phyloP scores from a whole-genome alignment of 1,140 invertebrate species.

The Drosophila paulistorum region DNA sequence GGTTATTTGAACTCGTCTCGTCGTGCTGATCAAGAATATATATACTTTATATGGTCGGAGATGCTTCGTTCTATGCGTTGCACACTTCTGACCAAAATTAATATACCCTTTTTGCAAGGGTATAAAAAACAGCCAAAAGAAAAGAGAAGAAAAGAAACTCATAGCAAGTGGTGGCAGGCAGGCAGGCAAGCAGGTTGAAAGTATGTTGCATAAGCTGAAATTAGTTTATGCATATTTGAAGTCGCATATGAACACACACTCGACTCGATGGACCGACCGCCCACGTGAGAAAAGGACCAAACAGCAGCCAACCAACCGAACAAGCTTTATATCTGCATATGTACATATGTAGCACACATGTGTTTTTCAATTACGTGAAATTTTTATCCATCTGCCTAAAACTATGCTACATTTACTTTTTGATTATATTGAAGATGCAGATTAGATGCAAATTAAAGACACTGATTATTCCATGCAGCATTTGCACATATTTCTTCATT shows the following conservation, averaged over 20 bases:
- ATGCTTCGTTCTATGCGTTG: too few species aligned
- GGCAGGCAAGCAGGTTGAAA: conserved; percentile 7
- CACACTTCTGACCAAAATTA: too few species aligned
- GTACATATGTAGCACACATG: conserved; percentile 3
- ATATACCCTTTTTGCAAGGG: too few species aligned
- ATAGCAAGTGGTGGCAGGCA: not conserved
- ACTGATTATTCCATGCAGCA: not conserved
- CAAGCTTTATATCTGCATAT: not conserved
- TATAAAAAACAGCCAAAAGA: too few species aligned
- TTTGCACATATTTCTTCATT: not conserved
- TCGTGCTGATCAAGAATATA: too few species aligned
- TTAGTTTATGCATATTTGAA: conserved; percentile 70
- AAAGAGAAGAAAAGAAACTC: conserved; percentile 13
- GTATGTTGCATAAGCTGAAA: conserved; percentile 67
- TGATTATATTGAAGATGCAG: not conserved
- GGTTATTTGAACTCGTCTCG: too few species aligned
- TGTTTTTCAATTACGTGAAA: conserved; percentile 24
- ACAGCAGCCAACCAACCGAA: not conserved
- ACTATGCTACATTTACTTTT: conserved; percentile 4
- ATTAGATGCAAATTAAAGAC: not conserved
- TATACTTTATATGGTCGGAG: too few species aligned
- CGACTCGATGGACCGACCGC: not conserved
- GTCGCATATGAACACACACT: conserved; percentile 25
- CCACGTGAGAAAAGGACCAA: not conserved
- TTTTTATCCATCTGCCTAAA: not conserved